Conservation (phyloP, 1,140 invertebrate genomes). For the Leptinotarsa undecemlineata region DNA sequence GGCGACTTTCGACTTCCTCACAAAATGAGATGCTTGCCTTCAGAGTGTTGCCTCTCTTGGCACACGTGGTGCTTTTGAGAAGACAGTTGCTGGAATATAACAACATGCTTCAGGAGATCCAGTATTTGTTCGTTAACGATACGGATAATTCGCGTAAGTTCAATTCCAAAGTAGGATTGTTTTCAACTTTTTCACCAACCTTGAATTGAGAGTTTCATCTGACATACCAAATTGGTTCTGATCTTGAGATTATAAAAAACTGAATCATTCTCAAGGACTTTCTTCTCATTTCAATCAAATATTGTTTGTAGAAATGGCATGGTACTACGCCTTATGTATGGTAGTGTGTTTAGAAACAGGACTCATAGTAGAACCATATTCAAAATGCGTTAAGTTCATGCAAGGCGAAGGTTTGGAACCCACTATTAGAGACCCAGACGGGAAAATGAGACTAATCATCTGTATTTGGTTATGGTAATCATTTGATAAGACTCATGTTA, state of each 20-base stretch:
- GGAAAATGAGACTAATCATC: conserved; percentile 55
- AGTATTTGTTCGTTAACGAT: conserved; percentile 53
- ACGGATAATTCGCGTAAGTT: conserved; percentile 56
- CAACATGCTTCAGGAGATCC: conserved; percentile 55
- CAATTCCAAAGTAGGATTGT: conserved; percentile 24
- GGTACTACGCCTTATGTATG: conserved; percentile 59
- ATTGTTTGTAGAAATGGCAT: conserved; percentile 32
- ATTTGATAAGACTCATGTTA: background rate
- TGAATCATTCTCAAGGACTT: too few species aligned
- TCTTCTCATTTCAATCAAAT: too few species aligned
- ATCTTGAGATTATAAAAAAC: too few species aligned
- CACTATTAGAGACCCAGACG: conserved; percentile 52
- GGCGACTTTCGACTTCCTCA: conserved; percentile 53
- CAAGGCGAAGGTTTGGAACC: conserved; percentile 54
- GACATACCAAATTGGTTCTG: too few species aligned
- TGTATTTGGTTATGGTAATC: conserved; percentile 58
- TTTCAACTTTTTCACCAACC: background rate
- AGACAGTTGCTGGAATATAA: conserved; percentile 54
- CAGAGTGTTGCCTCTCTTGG: conserved; percentile 54
- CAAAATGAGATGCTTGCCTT: conserved; percentile 51
- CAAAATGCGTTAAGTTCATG: conserved; percentile 52
- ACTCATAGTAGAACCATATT: conserved; percentile 49
- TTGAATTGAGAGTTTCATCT: too few species aligned
- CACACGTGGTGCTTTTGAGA: conserved; percentile 52
- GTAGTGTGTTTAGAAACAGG: conserved; percentile 60